These are phyloP conservation scores for Myotis lucifugus DNA, from an alignment of 2,113 vertebrate species.

Conservation along the genomic window DNA sequence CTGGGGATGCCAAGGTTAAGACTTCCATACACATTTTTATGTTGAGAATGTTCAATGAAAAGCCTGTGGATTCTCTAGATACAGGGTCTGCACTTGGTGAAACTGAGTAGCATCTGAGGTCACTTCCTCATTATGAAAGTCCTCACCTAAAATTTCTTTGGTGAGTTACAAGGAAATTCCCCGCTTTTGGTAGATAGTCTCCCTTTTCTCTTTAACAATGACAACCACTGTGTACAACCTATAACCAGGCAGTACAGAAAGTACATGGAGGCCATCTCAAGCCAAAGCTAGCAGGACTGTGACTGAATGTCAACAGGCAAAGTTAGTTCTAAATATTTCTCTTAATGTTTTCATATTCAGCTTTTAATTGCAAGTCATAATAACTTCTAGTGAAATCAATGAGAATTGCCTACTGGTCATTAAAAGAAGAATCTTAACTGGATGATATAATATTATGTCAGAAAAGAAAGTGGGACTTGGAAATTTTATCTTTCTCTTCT, in stretches of 20 bases:
- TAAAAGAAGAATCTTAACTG: conserved; percentile 18
- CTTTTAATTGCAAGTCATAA: conserved; percentile 43
- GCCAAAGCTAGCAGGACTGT: conserved; percentile 21
- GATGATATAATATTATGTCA: neutral
- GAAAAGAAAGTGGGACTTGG: conserved; percentile 19
- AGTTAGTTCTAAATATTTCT: conserved; percentile 33
- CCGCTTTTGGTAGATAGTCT: conserved; percentile 22
- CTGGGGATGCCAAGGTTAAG: neutral
- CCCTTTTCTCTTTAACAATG: conserved; percentile 6
- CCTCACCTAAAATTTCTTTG: conserved; percentile 58
- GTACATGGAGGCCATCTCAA: conserved; percentile 1
- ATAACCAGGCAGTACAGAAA: conserved; percentile 31
- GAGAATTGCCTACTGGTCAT: neutral
- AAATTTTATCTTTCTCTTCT: conserved; percentile 27
- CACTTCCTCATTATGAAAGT: conserved; percentile 33
- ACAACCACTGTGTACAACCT: neutral
- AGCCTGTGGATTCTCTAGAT: conserved; percentile 14
- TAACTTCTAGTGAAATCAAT: conserved; percentile 18
- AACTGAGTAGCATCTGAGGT: neutral
- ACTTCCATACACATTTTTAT: neutral
- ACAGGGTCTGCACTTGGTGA: conserved; percentile 44
- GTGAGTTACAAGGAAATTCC: conserved; percentile 54
- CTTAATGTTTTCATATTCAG: conserved; percentile 33
- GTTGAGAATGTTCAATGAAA: conserved; percentile 16
- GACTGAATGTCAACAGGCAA: conserved; percentile 47